A percentile compares a stretch with the other conserved stretches of the same genome.
Conservation (phyloP, 1,140 invertebrate genomes). For the Aphelenchoides avenae region DNA sequence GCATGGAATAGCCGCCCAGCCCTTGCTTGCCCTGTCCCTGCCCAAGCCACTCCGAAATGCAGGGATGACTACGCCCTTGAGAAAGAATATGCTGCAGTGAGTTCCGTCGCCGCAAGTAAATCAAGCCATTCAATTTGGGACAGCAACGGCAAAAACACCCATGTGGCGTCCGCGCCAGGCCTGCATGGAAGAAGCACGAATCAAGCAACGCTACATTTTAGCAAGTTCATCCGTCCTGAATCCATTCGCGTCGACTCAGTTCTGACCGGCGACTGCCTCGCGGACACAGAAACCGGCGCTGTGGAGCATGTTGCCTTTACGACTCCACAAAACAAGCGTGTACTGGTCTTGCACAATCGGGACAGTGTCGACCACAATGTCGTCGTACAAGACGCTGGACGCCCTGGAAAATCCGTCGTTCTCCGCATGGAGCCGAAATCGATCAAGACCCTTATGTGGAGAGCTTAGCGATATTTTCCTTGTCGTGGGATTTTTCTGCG, state of each 20-base stretch:
- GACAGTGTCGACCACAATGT: constrained; percentile 1
- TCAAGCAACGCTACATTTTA: too few species aligned
- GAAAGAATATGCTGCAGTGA: too few species aligned
- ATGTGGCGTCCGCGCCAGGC: too few species aligned
- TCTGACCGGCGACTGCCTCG: too few species aligned
- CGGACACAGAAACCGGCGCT: constrained; percentile 2
- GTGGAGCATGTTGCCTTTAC: constrained; percentile 15
- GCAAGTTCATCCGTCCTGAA: constrained; percentile 10
- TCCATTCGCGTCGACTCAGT: constrained; percentile 10
- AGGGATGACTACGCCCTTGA: too few species aligned
- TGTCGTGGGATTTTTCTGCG: not conserved
- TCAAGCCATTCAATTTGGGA: too few species aligned
- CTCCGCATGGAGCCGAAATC: constrained; percentile 18
- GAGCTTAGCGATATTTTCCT: constrained; percentile 1
- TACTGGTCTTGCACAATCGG: constrained; percentile 12
- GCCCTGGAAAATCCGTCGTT: not conserved
- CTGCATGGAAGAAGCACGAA: too few species aligned
- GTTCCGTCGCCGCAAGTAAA: too few species aligned
- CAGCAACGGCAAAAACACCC: too few species aligned
- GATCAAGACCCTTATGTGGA: constrained; percentile 25
- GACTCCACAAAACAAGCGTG: constrained; percentile 10
- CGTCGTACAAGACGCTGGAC: constrained; percentile 3
- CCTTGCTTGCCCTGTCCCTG: too few species aligned
- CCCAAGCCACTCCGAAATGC: too few species aligned
- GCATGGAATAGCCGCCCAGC: too few species aligned